Conservation (phyloP, 2,797 vertebrate genomes). For the Enteromius thamalakanensis region DNA sequence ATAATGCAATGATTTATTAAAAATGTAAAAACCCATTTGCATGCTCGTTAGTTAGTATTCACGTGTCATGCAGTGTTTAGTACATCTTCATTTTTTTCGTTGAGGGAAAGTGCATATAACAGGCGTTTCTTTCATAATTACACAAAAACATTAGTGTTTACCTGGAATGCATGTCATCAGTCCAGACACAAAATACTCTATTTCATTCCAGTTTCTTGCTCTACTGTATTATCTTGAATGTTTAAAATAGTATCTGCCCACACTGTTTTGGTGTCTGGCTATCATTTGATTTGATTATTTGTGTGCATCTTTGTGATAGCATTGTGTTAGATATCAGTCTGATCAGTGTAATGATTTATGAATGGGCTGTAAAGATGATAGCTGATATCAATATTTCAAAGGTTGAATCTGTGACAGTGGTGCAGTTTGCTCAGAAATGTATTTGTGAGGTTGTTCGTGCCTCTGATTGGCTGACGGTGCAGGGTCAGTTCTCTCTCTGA, state of each 20-base stretch:
- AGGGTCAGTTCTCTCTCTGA: conserved; percentile 69
- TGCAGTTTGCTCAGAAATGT: not conserved
- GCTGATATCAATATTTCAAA: not conserved
- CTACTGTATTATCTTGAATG: not conserved
- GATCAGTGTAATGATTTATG: not conserved
- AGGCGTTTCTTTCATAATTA: not conserved
- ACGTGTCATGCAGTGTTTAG: not conserved
- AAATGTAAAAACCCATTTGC: not conserved
- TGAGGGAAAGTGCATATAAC: not conserved
- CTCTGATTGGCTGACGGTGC: conserved; percentile 50
- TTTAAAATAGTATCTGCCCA: not conserved
- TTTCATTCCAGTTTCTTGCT: not conserved
- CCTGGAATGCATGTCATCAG: not conserved
- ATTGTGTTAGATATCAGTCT: not conserved
- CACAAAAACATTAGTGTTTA: not conserved
- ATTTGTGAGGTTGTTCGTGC: not conserved
- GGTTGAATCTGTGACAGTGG: too few species aligned
- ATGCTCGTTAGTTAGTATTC: not conserved
- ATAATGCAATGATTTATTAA: not conserved
- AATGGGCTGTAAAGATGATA: not conserved
- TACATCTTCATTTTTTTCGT: not conserved
- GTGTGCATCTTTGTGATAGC: not conserved
- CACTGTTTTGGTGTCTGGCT: not conserved
- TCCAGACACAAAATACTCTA: not conserved
- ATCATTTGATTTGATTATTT: not conserved